Conservation (phyloP, 2,113 vertebrate species). For the Sylvia atricapilla region DNA sequence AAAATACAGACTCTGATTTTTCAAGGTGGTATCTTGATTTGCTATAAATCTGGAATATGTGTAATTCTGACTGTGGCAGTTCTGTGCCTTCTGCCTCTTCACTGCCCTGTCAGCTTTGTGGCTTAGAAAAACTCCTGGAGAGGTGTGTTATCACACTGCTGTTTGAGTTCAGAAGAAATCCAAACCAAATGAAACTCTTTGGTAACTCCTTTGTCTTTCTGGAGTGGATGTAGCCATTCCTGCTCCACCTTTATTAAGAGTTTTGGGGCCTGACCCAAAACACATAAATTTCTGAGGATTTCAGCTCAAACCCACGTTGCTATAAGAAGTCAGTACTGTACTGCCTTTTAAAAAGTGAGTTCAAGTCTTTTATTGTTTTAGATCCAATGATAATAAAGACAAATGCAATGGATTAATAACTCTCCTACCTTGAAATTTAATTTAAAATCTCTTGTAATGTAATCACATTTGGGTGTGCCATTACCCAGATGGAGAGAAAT, state of each 20-base stretch:
- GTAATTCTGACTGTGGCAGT: background rate
- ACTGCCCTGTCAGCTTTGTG: background rate
- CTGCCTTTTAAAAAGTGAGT: background rate
- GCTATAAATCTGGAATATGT: background rate
- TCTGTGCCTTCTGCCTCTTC: background rate
- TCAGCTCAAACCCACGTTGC: background rate
- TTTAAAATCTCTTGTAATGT: constrained; percentile 66
- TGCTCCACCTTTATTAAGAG: background rate
- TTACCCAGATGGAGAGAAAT: constrained; percentile 68
- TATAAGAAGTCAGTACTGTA: background rate
- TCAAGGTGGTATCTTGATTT: background rate
- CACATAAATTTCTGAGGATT: background rate
- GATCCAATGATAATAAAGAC: constrained; percentile 57
- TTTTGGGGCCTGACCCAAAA: background rate
- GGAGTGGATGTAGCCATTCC: background rate
- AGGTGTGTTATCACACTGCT: background rate
- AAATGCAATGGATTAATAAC: constrained; percentile 59
- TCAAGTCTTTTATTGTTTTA: constrained; percentile 42
- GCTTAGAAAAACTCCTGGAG: background rate
- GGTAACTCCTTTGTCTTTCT: background rate
- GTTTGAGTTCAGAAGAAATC: background rate
- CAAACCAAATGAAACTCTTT: background rate
- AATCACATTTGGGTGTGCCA: constrained; percentile 64
- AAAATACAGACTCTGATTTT: background rate
- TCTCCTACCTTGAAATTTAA: constrained; percentile 66